These are phyloP conservation scores for Murina feae DNA, from an alignment of 2,113 vertebrate genomes.

Conservation along the genomic window DNA sequence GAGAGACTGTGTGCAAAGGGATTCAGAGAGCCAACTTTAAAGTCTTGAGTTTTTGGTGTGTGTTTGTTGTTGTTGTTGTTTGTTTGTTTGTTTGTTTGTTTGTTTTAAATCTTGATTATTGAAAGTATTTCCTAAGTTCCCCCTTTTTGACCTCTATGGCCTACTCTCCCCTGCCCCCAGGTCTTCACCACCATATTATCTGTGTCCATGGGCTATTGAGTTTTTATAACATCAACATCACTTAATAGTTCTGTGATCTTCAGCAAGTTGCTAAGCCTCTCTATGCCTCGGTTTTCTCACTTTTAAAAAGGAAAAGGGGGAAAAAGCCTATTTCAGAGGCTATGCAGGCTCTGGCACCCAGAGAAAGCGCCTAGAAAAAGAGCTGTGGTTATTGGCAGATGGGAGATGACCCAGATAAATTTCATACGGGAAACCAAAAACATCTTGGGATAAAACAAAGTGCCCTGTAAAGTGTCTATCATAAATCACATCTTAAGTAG, in stretches of 20 bases:
- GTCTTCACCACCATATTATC: no score
- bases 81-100: no score
- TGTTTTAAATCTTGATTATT: no score
- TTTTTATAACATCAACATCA: not conserved
- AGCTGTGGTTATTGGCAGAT: not conserved
- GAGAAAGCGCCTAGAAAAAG: not conserved
- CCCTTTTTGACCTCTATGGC: no score
- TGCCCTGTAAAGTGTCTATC: not conserved
- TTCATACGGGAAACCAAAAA: not conserved
- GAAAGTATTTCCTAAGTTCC: no score
- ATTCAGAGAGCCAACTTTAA: not conserved
- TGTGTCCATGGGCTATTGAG: not conserved
- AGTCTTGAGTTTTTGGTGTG: not conserved
- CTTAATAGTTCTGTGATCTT: not conserved
- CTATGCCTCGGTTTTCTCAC: not conserved
- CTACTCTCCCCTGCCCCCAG: no score
- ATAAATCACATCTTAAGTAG: not conserved
- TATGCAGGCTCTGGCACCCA: not conserved
- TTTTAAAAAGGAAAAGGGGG: not conserved
- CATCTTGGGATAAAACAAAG: not conserved
- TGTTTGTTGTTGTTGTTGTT: no score
- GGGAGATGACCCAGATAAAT: not conserved
- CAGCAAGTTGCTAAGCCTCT: not conserved
- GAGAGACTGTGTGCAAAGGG: not conserved
- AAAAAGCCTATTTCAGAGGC: not conserved